phyloP scores from a whole-genome alignment of 2,797 vertebrate genomes.

The Fistularia tabacaria region DNA sequence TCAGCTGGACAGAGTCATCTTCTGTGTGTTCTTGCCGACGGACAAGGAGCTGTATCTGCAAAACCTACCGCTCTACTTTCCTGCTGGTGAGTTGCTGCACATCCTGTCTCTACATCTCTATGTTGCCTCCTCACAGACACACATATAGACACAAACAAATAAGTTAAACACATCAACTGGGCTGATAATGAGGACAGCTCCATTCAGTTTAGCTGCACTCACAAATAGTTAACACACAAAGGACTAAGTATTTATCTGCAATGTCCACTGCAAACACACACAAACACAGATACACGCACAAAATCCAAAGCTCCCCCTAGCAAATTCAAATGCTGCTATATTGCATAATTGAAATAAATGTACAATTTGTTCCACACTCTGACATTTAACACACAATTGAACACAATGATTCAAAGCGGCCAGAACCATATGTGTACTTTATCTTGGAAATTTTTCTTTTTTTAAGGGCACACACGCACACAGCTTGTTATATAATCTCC shows the following conservation, averaged over 20 bases:
- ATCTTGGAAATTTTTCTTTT: too few species aligned
- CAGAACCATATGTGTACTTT: not conserved
- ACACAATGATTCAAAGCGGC: not conserved
- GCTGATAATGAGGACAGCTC: too few species aligned
- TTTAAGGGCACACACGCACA: constrained; percentile 9
- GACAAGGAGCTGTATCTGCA: constrained; percentile 81
- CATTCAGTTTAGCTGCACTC: too few species aligned
- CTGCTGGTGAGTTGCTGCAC: constrained; percentile 70
- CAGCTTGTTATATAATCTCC: not conserved
- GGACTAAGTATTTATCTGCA: too few species aligned
- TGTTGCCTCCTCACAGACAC: not conserved
- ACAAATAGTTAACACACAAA: too few species aligned
- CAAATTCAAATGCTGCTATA: constrained; percentile 2
- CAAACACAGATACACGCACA: not conserved
- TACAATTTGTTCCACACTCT: not conserved
- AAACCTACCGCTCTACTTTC: constrained; percentile 83
- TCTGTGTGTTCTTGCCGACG: constrained; percentile 85
- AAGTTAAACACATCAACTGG: too few species aligned
- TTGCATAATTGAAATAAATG: constrained; percentile 20
- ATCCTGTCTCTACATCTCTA: constrained; percentile 1
- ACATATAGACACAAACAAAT: not conserved
- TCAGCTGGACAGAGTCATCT: constrained; percentile 86
- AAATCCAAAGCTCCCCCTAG: too few species aligned
- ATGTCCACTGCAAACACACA: not conserved
- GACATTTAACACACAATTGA: not conserved